A percentile compares a stretch with the other conserved stretches of the same genome.
phyloP scores from a whole-genome alignment of 30 jellyfish, hydroid and myxozoan species.

The Rhopilema esculentum region DNA sequence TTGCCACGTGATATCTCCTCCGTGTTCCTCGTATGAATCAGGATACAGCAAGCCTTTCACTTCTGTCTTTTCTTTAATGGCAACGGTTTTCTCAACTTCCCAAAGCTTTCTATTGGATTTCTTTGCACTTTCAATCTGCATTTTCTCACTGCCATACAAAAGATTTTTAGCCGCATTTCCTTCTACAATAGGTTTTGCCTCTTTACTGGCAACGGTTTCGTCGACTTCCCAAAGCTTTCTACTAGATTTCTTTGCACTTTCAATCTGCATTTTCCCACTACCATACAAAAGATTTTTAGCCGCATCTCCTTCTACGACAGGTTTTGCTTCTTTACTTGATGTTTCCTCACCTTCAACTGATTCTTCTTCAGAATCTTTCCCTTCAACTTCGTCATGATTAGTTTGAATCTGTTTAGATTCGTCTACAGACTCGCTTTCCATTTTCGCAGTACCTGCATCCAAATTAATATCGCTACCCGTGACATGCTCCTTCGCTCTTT shows the following conservation, averaged over 20 bases:
- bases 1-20: background rate
- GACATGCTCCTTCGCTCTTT: background rate
- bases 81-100: slow-evolving; percentile 13
- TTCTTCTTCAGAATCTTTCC: background rate
- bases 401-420: background rate
- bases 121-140: background rate
- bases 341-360: background rate
- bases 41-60: slow-evolving; percentile 74
- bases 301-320: slow-evolving; percentile 41
- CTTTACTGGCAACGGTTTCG: background rate
- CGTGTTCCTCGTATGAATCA: background rate
- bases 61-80: slow-evolving; percentile 44
- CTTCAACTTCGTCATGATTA: background rate
- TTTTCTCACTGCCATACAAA: slow-evolving; percentile 40
- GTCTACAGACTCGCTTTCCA: background rate
- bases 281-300: slow-evolving; percentile 47
- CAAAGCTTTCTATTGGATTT: slow-evolving; percentile 6
- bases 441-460: background rate
- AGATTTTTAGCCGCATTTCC: slow-evolving; percentile 49
- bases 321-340: background rate
- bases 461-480: background rate
- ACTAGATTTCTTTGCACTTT: background rate
- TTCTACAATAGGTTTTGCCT: background rate
- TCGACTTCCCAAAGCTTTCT: background rate
- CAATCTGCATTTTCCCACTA: slow-evolving; percentile 9